Evolutionary conservation across 2,113 vertebrate genomes (phyloP).

Genomic region (Salvelinus alpinus): DNA sequence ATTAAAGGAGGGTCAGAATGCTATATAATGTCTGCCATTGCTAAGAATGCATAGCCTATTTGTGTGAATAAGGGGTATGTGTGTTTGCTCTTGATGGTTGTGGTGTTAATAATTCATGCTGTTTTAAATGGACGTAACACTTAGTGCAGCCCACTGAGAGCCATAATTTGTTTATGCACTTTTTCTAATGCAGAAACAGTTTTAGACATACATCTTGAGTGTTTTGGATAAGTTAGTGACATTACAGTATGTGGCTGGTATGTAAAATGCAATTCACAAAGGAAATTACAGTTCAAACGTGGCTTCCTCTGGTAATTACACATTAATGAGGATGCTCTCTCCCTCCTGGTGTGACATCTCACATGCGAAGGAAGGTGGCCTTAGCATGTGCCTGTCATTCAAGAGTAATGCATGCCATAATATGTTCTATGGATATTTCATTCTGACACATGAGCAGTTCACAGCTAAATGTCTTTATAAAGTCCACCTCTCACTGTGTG

Average conservation of each 20-base stretch:
- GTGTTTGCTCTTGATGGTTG: background rate
- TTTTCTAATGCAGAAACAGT: background rate
- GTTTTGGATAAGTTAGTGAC: background rate
- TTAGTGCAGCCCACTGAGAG: background rate
- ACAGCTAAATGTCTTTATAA: conserved; percentile 5
- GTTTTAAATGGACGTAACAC: background rate
- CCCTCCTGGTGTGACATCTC: background rate
- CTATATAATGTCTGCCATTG: conserved; percentile 4
- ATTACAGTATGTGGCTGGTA: background rate
- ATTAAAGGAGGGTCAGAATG: conserved; percentile 7
- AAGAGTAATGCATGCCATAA: background rate
- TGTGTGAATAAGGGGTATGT: background rate
- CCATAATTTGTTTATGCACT: background rate
- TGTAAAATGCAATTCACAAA: background rate
- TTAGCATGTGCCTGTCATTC: background rate
- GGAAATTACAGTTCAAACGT: background rate
- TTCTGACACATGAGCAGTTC: background rate
- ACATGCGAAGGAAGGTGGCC: background rate
- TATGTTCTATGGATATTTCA: background rate
- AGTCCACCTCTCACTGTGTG: background rate
- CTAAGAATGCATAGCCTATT: background rate
- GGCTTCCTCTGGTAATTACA: background rate
- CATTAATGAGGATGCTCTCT: background rate
- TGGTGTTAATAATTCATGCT: background rate
- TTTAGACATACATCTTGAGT: background rate